Evolutionary conservation across 2,113 vertebrate genomes (phyloP), one percentile per base, ranked within the genome.

Genomic region (Laterallus jamaicensis): DNA sequence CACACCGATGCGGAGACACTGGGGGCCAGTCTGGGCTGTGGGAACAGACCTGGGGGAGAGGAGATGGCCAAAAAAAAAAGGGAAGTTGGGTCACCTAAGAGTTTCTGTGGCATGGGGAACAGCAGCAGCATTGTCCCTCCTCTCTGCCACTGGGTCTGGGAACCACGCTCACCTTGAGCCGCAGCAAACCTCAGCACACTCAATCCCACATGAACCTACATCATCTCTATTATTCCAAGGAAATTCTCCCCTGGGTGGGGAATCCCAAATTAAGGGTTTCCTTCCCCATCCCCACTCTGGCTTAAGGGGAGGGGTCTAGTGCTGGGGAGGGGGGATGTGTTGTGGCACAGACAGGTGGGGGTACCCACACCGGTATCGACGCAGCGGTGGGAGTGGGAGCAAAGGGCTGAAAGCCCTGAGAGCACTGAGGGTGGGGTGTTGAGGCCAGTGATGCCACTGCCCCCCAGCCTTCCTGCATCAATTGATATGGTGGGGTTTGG

Each of bases 321-420:
- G 37, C 39, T 25, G 47, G 32, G 67, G 49, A 12, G 22, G 50
- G 14, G 14, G 15, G 22, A 9, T 7, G 13, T 1, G 2, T 62
- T n/a, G 44, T 49, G 70, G 31, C 74, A 21, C 55, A 11, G 44
- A 6, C 7, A 3, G 20, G 26, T 6, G 2, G 18, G 15, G 6
- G 35, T 2, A 6, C 80, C 52, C 14, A 8, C 52, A 28, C 25
- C 8, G 25, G 25, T 58, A 5, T 32, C 15, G 0, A 17, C 12
- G 1, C 40, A 15, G 21, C 0, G 4, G 67, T 39, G 6, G 47
- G 6, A 5, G 0, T 0, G 18, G 73, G 6, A 77, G 29, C 11
- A 0, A 21, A 40, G 50, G 40, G 15, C 10, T 4, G 12, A 16
- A 19, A 66, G 11, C n/a, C 5, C 11, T 1, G 2, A 3, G 2